A percentile compares a stretch with the other conserved stretches of the same genome.
phyloP scores from a whole-genome alignment of 1,140 invertebrate genomes.

The Drosophila persimilis region DNA sequence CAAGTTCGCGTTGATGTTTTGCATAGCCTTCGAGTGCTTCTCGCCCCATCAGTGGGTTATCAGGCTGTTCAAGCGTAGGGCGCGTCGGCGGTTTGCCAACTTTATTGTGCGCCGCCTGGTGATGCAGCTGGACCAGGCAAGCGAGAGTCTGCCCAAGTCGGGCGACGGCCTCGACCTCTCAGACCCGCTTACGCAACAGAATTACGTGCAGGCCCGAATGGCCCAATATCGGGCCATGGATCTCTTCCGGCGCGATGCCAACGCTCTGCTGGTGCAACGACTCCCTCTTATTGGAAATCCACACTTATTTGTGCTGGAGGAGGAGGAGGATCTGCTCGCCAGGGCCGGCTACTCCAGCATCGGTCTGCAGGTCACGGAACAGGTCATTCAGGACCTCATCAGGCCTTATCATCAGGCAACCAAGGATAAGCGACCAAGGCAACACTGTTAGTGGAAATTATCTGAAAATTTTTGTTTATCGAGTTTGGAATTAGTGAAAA shows the following conservation, averaged over 20 bases:
- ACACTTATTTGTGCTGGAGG: conserved; percentile 25
- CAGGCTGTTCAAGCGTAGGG: neutral
- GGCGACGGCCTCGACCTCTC: neutral
- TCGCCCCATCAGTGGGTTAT: neutral
- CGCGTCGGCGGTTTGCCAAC: conserved; percentile 5
- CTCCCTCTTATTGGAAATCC: neutral
- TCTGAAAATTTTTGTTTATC: too few species aligned
- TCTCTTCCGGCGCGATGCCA: conserved; percentile 48
- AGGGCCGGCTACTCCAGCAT: conserved; percentile 22
- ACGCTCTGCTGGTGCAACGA: conserved; percentile 13
- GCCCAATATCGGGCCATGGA: conserved; percentile 30
- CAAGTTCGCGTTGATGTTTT: neutral
- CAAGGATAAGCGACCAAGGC: neutral
- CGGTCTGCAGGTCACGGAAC: neutral
- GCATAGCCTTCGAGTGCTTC: too few species aligned
- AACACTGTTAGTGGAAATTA: conserved; percentile 8
- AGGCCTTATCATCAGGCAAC: neutral
- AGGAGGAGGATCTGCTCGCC: conserved; percentile 36
- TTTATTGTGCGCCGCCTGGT: conserved; percentile 54
- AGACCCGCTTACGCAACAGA: neutral
- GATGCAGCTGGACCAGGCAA: conserved; percentile 39
- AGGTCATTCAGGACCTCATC: conserved; percentile 31
- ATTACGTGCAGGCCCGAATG: conserved; percentile 13
- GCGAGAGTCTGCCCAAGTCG: neutral
- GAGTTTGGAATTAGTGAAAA: too few species aligned